Percentiles rank a stretch among this genome's conserved stretches.
phyloP scores from a whole-genome alignment of 1,140 invertebrate species.

The Aphidius gifuensis region DNA sequence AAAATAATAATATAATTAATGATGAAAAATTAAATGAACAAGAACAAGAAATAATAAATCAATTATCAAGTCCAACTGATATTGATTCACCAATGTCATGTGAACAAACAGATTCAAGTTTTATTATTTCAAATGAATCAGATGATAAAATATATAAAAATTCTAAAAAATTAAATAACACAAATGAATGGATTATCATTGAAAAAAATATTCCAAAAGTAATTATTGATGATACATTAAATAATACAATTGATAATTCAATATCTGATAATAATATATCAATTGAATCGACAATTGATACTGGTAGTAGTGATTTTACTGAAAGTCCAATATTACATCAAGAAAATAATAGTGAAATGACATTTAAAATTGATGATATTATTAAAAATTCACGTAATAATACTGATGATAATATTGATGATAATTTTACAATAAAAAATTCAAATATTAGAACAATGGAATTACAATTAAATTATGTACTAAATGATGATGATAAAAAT shows the following conservation, averaged over 20 bases:
- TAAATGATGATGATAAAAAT: too few species aligned
- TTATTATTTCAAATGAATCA: slow-evolving; percentile 46
- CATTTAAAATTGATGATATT: slow-evolving; percentile 30
- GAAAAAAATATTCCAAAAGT: slow-evolving; percentile 42
- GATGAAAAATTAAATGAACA: background rate
- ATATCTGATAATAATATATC: slow-evolving; percentile 44
- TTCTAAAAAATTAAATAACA: slow-evolving; percentile 40
- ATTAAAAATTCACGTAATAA: too few species aligned
- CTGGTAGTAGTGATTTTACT: slow-evolving; percentile 42
- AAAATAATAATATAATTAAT: too few species aligned
- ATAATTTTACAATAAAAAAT: too few species aligned
- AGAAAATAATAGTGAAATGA: slow-evolving; percentile 34
- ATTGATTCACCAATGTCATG: slow-evolving; percentile 51
- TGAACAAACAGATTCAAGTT: slow-evolving; percentile 48
- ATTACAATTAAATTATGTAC: too few species aligned
- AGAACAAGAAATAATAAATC: background rate
- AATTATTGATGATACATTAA: slow-evolving; percentile 38
- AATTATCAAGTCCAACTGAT: slow-evolving; percentile 40
- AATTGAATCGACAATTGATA: slow-evolving; percentile 45
- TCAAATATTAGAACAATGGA: too few species aligned
- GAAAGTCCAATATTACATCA: slow-evolving; percentile 37
- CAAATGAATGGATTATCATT: slow-evolving; percentile 46
- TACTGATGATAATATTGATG: too few species aligned
- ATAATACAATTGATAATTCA: slow-evolving; percentile 32
- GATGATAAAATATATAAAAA: slow-evolving; percentile 38